A percentile compares a stretch with the other conserved stretches of the same genome.
Conservation (phyloP, 2,797 vertebrate genomes). For the Lophura swinhoii region DNA sequence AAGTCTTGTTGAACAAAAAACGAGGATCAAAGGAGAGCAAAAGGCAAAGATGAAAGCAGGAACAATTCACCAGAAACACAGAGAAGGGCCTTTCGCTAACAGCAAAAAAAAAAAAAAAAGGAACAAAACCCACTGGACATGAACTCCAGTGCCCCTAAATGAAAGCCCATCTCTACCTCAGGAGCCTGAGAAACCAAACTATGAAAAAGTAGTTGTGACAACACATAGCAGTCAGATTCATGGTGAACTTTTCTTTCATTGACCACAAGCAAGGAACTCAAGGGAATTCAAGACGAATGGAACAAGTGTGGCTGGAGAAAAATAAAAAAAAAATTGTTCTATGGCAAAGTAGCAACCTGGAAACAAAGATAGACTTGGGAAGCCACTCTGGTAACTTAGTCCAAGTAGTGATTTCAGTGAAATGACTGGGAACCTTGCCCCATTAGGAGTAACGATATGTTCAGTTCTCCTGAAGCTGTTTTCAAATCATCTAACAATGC, state of each 20-base stretch:
- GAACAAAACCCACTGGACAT: not conserved
- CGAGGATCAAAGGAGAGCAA: not conserved
- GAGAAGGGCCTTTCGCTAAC: not conserved
- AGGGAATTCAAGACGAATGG: not conserved
- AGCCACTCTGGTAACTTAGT: not conserved
- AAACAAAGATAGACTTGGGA: not conserved
- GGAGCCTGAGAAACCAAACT: not conserved
- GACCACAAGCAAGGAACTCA: not conserved
- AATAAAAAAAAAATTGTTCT: not conserved
- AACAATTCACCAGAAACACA: not conserved
- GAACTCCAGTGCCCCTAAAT: not conserved
- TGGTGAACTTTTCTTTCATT: not conserved
- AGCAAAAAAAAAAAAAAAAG: not conserved
- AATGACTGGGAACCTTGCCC: slow-evolving; percentile 9
- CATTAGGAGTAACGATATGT: not conserved
- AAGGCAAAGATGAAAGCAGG: not conserved
- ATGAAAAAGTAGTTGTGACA: not conserved
- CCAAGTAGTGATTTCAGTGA: not conserved
- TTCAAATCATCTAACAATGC: slow-evolving; percentile 11
- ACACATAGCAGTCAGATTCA: accelerated
- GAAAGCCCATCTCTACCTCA: not conserved
- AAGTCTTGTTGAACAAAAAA: not conserved
- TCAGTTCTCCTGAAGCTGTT: not conserved
- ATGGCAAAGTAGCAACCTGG: not conserved
- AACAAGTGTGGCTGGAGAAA: not conserved